Conservation (phyloP, 2,113 vertebrate genomes). For the Lynx canadensis region DNA sequence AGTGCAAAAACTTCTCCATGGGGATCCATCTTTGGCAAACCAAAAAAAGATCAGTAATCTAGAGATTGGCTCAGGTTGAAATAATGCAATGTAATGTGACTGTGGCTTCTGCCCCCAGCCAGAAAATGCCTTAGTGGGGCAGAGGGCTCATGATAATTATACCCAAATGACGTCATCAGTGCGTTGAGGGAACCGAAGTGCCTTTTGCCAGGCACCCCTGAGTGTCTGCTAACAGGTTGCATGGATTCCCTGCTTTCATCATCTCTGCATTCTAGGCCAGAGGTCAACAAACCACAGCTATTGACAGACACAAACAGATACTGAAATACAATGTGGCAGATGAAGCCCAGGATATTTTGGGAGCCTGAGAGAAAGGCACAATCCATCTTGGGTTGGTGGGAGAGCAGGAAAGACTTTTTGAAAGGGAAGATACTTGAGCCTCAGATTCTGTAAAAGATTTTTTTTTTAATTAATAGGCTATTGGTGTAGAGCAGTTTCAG, state of each 20-base stretch:
- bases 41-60: not conserved
- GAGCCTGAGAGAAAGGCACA: not conserved
- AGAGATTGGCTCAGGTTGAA: constrained; percentile 38
- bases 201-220: constrained; percentile 33
- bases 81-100: not conserved
- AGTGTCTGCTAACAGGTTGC: not conserved
- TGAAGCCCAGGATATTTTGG: not conserved
- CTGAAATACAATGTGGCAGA: not conserved
- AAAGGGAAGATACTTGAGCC: not conserved
- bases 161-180: constrained; percentile 9
- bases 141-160: constrained; percentile 44
- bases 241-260: constrained; percentile 30
- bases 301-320: not conserved
- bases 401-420: not conserved
- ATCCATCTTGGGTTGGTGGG: not conserved
- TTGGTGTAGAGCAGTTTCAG: constrained; percentile 1
- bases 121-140: constrained; percentile 47
- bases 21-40: constrained; percentile 15
- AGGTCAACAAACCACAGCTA: constrained; percentile 1
- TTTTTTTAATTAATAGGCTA: not conserved
- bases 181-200: not conserved
- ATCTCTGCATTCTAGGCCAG: constrained; percentile 25
- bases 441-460: not conserved
- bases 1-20: not conserved
- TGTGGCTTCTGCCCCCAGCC: constrained; percentile 38